Base-by-base conservation (phyloP, 2,888 invertebrate species). In the Dinocampus coccinellae region DNA sequence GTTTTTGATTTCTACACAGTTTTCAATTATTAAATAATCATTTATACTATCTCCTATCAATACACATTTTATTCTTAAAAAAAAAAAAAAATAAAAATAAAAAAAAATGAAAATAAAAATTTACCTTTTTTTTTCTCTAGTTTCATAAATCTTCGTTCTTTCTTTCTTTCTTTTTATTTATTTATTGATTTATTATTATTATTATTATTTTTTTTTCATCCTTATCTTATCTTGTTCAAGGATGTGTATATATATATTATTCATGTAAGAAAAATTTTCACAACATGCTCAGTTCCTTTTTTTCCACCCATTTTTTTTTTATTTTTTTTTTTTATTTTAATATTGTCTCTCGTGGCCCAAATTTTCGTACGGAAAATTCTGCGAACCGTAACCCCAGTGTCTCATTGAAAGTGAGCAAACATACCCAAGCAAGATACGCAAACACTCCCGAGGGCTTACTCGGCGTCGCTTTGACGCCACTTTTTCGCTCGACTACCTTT, bases 351-450 rank as follows among this genome's bases (percentile, higher is more conserved):
- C 57, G 26, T 64, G 57, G 2, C 33, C 26, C 33, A 13, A 33
- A 22, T 57, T 57, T 58, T 60, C 29, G n/a, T 20, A 39, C 34
- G 13, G 36, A 22, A 42, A 65, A 65, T 70, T 26, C 33, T 65
- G 53, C 47, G 61, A 66, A 53, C 63, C 57, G 70, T 69, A 72
- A 74, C 68, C 73, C 68, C 57, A n/a, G 67, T 68, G 70, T 74
- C 73, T 76, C 73, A 64, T 72, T 47, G 75, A 76, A 70, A 75
- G 74, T 69, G 75, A 75, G 77, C 75, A 80, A 82, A 79, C 76
- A 76, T 71, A 70, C 55, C 47, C 71, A 65, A 73, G 74, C 58
- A 76, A 75, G 75, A 74, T 77, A 74, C 73, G 78, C 79, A 80
- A 83, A 82, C 78, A 81, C 73, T 77, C 47, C 78, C 61, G 71